Percentiles rank a stretch among this genome's conserved stretches.
Conservation (phyloP, 2,888 invertebrate genomes). For the Hylaea fasciaria region DNA sequence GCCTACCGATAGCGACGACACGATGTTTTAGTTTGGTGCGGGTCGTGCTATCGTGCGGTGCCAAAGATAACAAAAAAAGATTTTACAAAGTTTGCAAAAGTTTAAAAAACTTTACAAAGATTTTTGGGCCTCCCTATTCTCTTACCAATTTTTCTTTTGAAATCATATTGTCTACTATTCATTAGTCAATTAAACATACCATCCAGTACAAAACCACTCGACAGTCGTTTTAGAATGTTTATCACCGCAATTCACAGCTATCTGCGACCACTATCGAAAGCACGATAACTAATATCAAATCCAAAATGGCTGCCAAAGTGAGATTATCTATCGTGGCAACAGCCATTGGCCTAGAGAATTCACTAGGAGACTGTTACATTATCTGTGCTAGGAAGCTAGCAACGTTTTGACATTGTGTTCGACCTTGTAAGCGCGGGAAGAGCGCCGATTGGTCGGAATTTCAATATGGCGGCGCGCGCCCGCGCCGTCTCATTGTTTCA, state of each 20-base stretch:
- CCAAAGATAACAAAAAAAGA: too few species aligned
- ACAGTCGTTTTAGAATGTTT: slow-evolving; percentile 36
- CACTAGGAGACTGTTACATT: slow-evolving; percentile 44
- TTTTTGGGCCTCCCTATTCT: too few species aligned
- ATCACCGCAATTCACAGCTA: slow-evolving; percentile 39
- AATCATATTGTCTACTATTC: too few species aligned
- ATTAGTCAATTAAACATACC: background rate
- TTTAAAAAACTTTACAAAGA: too few species aligned
- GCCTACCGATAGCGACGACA: too few species aligned
- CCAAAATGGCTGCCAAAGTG: slow-evolving; percentile 75
- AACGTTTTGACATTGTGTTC: slow-evolving; percentile 78
- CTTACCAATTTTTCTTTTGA: too few species aligned
- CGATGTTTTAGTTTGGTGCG: too few species aligned
- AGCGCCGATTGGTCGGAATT: slow-evolving; percentile 68
- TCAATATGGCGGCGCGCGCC: slow-evolving; percentile 73
- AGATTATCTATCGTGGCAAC: slow-evolving; percentile 71
- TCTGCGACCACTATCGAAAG: slow-evolving; percentile 35
- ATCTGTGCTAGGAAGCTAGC: slow-evolving; percentile 64
- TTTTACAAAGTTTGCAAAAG: too few species aligned
- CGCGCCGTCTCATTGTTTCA: slow-evolving; percentile 75
- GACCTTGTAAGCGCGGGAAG: slow-evolving; percentile 66
- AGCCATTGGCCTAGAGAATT: slow-evolving; percentile 72
- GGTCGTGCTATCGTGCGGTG: too few species aligned
- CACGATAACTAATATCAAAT: slow-evolving; percentile 47
- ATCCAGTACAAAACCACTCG: slow-evolving; percentile 12